Evolutionary conservation across 2,888 invertebrate species (phyloP).

Genomic region (Eupithecia inturbata): DNA sequence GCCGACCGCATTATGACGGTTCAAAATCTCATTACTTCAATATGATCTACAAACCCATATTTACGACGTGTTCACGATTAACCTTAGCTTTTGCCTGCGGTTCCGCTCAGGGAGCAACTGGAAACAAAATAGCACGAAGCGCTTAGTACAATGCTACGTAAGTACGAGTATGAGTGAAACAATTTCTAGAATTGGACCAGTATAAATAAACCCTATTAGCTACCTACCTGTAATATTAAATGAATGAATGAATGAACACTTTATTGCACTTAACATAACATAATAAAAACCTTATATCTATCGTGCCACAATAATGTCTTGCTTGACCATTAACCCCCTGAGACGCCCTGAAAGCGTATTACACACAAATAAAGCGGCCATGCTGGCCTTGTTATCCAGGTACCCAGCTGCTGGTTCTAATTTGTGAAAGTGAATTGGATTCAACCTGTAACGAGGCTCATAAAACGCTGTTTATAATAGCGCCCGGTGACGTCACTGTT

Average conservation of each 20-base stretch:
- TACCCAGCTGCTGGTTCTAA: slow-evolving; percentile 4
- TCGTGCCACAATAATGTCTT: background rate
- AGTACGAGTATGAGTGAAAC: background rate
- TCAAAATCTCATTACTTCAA: slow-evolving; percentile 22
- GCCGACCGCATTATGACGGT: slow-evolving; percentile 31
- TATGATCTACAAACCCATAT: background rate
- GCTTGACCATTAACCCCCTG: background rate
- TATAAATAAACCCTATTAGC: background rate
- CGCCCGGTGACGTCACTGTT: slow-evolving; percentile 1
- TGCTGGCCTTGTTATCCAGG: slow-evolving; percentile 2
- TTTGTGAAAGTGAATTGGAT: slow-evolving; percentile 12
- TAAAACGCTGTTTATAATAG: background rate
- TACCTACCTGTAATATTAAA: background rate
- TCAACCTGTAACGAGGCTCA: slow-evolving; percentile 9
- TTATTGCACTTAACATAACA: too few species aligned
- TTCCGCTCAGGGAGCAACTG: background rate
- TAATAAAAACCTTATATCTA: too few species aligned
- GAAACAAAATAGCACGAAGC: background rate
- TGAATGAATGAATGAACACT: too few species aligned
- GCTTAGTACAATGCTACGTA: background rate
- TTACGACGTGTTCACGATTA: background rate
- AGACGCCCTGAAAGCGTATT: background rate
- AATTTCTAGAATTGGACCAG: background rate
- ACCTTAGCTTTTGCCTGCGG: background rate
- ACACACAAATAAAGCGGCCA: background rate